Percentiles rank a stretch among this genome's conserved stretches.
These are phyloP conservation scores for Scalopus aquaticus DNA, from an alignment of 2,113 vertebrate genomes.

Conservation along the genomic window DNA sequence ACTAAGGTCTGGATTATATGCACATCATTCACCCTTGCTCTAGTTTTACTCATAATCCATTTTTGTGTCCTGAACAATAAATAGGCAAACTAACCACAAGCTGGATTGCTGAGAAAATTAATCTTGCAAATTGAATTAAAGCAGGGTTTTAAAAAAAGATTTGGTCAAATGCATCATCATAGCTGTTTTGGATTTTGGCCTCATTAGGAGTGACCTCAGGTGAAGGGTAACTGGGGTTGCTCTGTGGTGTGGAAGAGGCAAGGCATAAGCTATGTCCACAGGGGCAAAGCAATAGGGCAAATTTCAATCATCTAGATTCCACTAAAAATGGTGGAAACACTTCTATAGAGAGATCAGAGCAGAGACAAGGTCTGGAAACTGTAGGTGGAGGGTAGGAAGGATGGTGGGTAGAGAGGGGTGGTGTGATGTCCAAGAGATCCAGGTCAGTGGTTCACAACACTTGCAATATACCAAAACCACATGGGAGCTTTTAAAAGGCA, in stretches of 20 bases:
- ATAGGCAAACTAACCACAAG: neutral
- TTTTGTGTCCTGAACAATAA: conserved; percentile 10
- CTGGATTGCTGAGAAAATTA: conserved; percentile 24
- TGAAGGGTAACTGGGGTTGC: neutral
- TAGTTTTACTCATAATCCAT: conserved; percentile 18
- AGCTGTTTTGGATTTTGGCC: neutral
- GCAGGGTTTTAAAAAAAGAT: neutral
- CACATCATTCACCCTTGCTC: neutral
- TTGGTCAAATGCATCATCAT: neutral
- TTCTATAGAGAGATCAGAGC: neutral
- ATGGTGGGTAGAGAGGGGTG: too few relatives aligned
- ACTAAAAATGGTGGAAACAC: neutral
- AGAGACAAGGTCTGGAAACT: neutral
- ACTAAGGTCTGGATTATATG: neutral
- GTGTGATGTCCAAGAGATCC: neutral
- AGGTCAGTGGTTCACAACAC: neutral
- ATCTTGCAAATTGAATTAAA: conserved; percentile 50
- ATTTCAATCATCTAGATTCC: neutral
- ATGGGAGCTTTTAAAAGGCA: neutral
- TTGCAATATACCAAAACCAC: neutral
- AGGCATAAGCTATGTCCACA: neutral
- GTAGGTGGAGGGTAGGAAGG: neutral
- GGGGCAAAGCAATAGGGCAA: neutral
- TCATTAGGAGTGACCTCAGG: neutral
- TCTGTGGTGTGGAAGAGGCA: neutral